Conservation (phyloP, 2,113 vertebrate genomes). For the Stigmatopora argus region DNA sequence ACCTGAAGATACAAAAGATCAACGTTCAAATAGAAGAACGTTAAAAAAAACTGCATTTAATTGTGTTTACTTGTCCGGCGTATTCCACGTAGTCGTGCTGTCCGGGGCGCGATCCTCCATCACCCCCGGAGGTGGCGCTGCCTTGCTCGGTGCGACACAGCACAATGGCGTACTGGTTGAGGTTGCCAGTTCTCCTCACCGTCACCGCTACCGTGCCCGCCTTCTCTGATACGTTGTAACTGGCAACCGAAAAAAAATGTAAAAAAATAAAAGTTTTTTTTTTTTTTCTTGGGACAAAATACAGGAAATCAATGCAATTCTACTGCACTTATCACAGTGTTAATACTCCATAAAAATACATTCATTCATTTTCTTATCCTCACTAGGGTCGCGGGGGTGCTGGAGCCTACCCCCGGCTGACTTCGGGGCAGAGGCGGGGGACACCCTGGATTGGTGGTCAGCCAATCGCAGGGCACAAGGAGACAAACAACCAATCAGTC, state of each 20-base stretch:
- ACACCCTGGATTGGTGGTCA: too few species aligned
- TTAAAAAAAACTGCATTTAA: neutral
- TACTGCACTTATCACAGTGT: too few species aligned
- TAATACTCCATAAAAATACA: too few species aligned
- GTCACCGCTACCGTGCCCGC: conserved; percentile 78
- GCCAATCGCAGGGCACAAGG: too few species aligned
- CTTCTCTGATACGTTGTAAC: conserved; percentile 87
- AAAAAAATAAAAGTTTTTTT: neutral
- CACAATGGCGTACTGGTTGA: conserved; percentile 92
- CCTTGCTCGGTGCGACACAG: conserved; percentile 84
- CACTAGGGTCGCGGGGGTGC: too few species aligned
- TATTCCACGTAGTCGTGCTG: conserved; percentile 89
- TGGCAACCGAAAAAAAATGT: conserved; percentile 37
- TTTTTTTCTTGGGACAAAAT: neutral
- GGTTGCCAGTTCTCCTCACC: conserved; percentile 82
- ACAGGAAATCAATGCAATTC: too few species aligned
- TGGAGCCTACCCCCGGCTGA: too few species aligned
- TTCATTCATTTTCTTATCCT: too few species aligned
- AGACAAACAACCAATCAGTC: too few species aligned
- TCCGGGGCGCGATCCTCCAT: conserved; percentile 55
- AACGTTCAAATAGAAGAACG: neutral
- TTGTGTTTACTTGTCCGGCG: conserved; percentile 76
- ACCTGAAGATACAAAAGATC: conserved; percentile 70
- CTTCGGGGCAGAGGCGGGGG: too few species aligned
- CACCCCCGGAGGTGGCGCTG: conserved; percentile 75